Evolutionary conservation across 2,113 vertebrate genomes (phyloP), one percentile per base, ranked within the genome.

Genomic region (Nycticryphes semicollaris): DNA sequence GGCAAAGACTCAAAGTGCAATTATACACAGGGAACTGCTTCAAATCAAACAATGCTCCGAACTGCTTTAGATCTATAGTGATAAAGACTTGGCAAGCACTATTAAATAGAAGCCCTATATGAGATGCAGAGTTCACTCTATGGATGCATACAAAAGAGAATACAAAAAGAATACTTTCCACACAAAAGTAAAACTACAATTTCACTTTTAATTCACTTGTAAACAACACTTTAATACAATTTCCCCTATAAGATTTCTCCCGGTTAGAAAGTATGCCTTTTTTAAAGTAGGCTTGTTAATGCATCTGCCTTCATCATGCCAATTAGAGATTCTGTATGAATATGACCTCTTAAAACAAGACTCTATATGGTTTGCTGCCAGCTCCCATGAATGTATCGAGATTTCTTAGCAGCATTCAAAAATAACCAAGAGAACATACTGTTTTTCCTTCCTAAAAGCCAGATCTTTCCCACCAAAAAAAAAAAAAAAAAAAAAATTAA

Each of bases 11-110:
- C 99, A 99, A 99, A 99, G 99, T 98, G 99, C 99, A 99, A 99
- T 99, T 99, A 99, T 99, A 99, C 98, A 99, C 98, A 99, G 99
- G 98, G 99, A 99, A 99, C 98, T 98, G 98, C 99, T 99, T 99
- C 98, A 99, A 99, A 99, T 98, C 98, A 98, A 99, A 99, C 98
- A 98, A 98, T 98, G 98, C 99, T 99, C 97, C 97, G 97, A 98
- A 98, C 98, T 98, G 98, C 98, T 98, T 98, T 98, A 98, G 98
- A 98, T 98, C 98, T 98, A 98, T 98, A 98, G 98, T 98, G 98
- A 98, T 98, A 98, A 98, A 99, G 98, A 99, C 98, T 98, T 98
- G 98, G 98, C 98, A 98, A 98, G 98, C 98, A 97, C 98, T 98
- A 98, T 98, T 98, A 99, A 98, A 98, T 98, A 98, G 97, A 97